phyloP scores from a whole-genome alignment of 2,113 vertebrate species.

The Arenaria interpres region DNA sequence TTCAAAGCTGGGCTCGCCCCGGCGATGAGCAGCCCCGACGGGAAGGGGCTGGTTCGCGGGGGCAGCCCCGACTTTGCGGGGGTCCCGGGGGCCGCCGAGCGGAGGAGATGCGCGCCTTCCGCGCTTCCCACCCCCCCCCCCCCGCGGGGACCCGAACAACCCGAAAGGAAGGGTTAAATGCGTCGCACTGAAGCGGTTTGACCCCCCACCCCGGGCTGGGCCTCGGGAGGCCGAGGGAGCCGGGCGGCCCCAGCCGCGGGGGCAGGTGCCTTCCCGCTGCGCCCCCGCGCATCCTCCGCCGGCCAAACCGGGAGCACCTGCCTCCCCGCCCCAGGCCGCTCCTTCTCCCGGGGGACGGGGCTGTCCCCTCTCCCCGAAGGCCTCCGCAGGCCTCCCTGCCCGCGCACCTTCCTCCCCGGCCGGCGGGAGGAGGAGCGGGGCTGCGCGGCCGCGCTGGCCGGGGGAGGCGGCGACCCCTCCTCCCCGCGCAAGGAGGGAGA shows the following conservation, averaged over 20 bases:
- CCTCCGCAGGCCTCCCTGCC: not conserved
- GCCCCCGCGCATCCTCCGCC: not conserved
- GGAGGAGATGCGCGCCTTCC: not conserved
- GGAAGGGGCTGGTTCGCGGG: not conserved
- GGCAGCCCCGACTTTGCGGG: not conserved
- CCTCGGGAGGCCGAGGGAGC: not conserved
- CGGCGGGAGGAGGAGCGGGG: not conserved
- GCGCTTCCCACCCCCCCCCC: not conserved
- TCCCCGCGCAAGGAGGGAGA: constrained; percentile 16
- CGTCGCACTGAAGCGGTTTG: not conserved
- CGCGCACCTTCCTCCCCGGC: not conserved
- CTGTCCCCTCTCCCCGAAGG: not conserved
- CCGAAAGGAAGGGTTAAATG: not conserved
- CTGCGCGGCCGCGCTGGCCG: not conserved
- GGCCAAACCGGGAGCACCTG: not conserved
- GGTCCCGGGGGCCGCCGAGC: not conserved
- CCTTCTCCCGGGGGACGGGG: not conserved
- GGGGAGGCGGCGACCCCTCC: not conserved
- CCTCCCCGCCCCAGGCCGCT: not conserved
- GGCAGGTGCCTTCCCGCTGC: not conserved
- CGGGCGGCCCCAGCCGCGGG: not conserved
- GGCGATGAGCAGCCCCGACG: not conserved
- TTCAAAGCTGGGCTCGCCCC: not conserved
- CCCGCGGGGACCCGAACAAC: not conserved
- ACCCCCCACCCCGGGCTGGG: not conserved